phyloP scores from a whole-genome alignment of 2,888 invertebrate species.

The Cyclophora punctaria region DNA sequence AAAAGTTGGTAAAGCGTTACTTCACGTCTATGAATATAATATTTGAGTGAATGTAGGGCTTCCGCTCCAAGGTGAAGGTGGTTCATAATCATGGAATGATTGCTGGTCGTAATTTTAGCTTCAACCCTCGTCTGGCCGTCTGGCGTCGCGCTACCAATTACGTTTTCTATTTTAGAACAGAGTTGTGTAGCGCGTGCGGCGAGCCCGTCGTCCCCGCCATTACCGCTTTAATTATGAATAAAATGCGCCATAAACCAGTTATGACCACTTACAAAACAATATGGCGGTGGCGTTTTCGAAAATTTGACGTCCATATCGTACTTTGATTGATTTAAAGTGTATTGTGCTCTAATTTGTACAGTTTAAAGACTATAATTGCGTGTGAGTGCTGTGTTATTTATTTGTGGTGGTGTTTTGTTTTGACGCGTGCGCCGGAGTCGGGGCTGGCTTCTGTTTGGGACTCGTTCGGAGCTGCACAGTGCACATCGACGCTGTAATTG shows the following conservation, averaged over 20 bases:
- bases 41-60: no score
- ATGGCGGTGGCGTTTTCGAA: conserved; percentile 16
- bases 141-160: conserved; percentile 51
- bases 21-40: no score
- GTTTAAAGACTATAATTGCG: conserved; percentile 21
- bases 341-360: conserved; percentile 19
- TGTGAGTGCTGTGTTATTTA: conserved; percentile 8
- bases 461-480: conserved; percentile 8
- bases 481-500: conserved; percentile 5
- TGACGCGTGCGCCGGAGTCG: conserved; percentile 22
- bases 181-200: conserved; percentile 35
- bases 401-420: conserved; percentile 23
- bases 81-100: conserved; percentile 13
- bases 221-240: conserved; percentile 32
- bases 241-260: conserved; percentile 35
- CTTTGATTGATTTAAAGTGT: conserved; percentile 7
- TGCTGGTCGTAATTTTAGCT: conserved; percentile 48
- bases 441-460: conserved; percentile 29
- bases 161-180: conserved; percentile 60
- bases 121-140: conserved; percentile 58
- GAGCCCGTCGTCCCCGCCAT: conserved; percentile 30
- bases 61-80: conserved; percentile 25
- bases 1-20: not conserved
- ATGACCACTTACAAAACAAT: conserved; percentile 23
- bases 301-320: conserved; percentile 25